These are phyloP conservation scores for Hoplodrina ambigua DNA, from an alignment of 2,888 invertebrate species.

Conservation along the genomic window DNA sequence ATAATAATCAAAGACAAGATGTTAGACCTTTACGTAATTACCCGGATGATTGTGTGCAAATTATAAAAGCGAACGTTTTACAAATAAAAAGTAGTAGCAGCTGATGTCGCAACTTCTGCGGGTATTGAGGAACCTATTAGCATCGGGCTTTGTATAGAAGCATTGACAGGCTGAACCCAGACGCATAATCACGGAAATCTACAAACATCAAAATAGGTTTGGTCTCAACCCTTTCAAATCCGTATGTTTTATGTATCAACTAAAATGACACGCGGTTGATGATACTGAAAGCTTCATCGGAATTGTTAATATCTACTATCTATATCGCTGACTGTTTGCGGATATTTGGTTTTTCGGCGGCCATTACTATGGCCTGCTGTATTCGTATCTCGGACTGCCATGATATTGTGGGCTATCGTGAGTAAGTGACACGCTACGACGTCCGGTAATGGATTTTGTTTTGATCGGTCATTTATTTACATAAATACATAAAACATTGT, in stretches of 20 bases:
- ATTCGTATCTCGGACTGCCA: constrained; percentile 6
- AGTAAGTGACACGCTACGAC: constrained; percentile 65
- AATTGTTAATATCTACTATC: constrained; percentile 79
- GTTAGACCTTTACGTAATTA: constrained; percentile 25
- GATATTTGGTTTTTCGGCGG: constrained; percentile 62
- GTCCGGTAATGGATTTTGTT: constrained; percentile 72
- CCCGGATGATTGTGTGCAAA: constrained; percentile 35
- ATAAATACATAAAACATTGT: constrained; percentile 67
- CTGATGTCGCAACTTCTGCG: constrained; percentile 43
- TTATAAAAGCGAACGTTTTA: constrained; percentile 6
- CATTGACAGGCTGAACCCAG: constrained; percentile 21
- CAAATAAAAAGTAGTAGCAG: constrained; percentile 26
- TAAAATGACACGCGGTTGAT: constrained; percentile 50
- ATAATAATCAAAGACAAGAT: not conserved
- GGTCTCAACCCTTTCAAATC: constrained; percentile 46
- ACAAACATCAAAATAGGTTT: constrained; percentile 41
- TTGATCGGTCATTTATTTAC: constrained; percentile 66
- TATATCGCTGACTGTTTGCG: constrained; percentile 58
- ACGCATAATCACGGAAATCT: constrained; percentile 36
- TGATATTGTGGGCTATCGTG: constrained; percentile 39
- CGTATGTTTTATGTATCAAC: constrained; percentile 68
- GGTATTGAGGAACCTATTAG: constrained; percentile 38
- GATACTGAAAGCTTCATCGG: constrained; percentile 68
- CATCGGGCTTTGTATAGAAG: not conserved
- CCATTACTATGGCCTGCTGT: constrained; percentile 29